Conservation (phyloP, 2,113 vertebrate genomes). For the Microcebus ravelobensis region DNA sequence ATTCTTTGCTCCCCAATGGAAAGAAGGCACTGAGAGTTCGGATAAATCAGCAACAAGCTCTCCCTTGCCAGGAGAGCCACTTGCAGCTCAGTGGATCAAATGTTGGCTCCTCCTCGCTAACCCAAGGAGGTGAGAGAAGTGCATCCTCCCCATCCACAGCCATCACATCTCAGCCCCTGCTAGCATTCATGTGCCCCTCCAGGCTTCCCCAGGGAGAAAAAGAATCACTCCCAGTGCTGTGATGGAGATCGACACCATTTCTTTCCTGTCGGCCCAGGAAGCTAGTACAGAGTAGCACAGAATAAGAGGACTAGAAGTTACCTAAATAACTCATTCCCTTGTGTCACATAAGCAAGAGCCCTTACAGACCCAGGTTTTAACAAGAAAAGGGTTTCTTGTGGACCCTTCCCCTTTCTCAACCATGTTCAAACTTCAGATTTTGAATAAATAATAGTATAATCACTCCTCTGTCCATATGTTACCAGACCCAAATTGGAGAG, state of each 20-base stretch:
- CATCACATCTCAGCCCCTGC: constrained; percentile 81
- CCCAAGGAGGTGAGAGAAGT: not conserved
- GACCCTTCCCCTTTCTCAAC: not conserved
- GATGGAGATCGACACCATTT: not conserved
- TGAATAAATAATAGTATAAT: not conserved
- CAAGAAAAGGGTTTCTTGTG: not conserved
- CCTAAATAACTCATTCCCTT: not conserved
- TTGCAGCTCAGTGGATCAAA: not conserved
- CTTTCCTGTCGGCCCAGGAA: not conserved
- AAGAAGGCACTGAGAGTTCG: not conserved
- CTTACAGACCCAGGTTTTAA: not conserved
- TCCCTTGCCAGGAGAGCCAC: not conserved
- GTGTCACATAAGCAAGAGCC: not conserved
- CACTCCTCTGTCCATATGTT: not conserved
- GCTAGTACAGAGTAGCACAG: not conserved
- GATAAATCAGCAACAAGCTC: not conserved
- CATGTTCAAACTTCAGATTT: constrained; percentile 10
- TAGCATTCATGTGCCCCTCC: constrained; percentile 84
- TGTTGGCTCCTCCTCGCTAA: not conserved
- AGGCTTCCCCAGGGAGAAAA: constrained; percentile 84
- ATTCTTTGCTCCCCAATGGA: not conserved
- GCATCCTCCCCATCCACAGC: constrained; percentile 50
- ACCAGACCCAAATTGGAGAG: not conserved
- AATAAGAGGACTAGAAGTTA: not conserved
- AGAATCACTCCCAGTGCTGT: not conserved